These are phyloP conservation scores for Conomelus anceps DNA, from an alignment of 2,888 invertebrate genomes.

Conservation along the genomic window DNA sequence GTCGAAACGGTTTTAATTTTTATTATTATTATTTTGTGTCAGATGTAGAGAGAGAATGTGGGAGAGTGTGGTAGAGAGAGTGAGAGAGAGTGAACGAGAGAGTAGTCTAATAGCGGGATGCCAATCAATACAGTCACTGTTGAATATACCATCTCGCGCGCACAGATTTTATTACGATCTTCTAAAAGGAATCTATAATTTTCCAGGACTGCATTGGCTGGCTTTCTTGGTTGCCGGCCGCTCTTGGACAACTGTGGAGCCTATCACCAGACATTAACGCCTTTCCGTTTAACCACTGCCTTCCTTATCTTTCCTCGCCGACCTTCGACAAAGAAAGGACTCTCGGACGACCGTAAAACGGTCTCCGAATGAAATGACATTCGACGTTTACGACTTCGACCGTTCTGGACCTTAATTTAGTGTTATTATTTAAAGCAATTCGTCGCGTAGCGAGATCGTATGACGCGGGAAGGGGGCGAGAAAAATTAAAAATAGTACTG, in stretches of 20 bases:
- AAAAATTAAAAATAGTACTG: neutral
- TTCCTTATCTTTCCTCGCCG: neutral
- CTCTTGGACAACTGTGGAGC: neutral
- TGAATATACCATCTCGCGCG: neutral
- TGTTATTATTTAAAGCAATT: neutral
- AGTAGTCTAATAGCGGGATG: neutral
- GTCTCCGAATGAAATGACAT: neutral
- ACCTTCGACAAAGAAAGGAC: neutral
- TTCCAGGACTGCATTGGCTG: neutral
- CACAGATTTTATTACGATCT: neutral
- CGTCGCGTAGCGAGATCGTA: neutral
- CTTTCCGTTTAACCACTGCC: neutral
- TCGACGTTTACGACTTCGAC: neutral
- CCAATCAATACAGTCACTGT: neutral
- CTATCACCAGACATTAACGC: neutral
- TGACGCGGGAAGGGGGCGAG: neutral
- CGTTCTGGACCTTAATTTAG: neutral
- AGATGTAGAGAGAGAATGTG: no score
- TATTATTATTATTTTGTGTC: no score
- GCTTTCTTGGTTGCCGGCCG: no score
- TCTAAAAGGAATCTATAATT: neutral
- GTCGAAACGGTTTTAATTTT: no score
- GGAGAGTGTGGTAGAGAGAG: slow-evolving; percentile 7
- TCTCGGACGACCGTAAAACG: neutral
- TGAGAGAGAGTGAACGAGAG: slow-evolving; percentile 21